Conservation (phyloP, 2,888 invertebrate species). For the Stenotaenia linearis region DNA sequence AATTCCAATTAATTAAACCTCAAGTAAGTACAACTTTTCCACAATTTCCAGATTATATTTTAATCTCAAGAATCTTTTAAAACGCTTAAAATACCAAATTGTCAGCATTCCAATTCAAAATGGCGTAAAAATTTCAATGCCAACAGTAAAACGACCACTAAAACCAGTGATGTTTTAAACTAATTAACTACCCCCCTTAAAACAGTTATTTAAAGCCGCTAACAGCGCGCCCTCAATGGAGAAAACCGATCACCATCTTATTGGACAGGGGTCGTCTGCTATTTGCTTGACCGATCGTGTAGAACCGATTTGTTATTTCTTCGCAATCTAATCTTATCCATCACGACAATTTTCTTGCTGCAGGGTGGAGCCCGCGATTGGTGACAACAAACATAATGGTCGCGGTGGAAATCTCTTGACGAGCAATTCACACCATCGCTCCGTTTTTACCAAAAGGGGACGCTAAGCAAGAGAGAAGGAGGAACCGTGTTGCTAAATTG, state of each 20-base stretch:
- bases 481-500: background rate
- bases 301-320: background rate
- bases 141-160: background rate
- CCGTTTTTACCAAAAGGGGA: conserved; percentile 1
- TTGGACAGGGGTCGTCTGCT: background rate
- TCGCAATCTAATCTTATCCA: background rate
- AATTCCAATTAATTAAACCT: no score
- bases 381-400: background rate
- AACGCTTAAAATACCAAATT: background rate
- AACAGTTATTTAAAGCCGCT: background rate
- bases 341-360: background rate
- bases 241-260: background rate
- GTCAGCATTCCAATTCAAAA: background rate
- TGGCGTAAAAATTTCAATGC: background rate
- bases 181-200: no score
- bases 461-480: background rate
- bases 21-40: no score
- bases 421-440: background rate
- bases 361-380: background rate
- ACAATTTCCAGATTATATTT: no score
- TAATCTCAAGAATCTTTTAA: no score
- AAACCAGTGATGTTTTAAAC: background rate
- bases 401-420: background rate
- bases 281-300: background rate
- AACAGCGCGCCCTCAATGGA: background rate